phyloP scores from a whole-genome alignment of 2,797 vertebrate genomes.

The Crenuchus spilurus region DNA sequence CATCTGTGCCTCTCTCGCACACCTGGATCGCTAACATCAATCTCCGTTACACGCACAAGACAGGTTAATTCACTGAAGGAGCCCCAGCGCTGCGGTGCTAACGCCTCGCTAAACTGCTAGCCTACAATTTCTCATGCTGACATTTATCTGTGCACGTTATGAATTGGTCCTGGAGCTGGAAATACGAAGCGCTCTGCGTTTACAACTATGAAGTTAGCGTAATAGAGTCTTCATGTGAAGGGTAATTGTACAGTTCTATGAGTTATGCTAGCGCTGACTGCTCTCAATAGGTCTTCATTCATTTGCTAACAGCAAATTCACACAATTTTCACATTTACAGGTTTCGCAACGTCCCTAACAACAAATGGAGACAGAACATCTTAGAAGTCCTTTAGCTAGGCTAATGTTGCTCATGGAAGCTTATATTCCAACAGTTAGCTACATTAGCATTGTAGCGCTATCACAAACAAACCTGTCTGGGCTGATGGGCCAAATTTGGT shows the following conservation, averaged over 20 bases:
- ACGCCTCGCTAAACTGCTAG: not conserved
- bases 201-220: not conserved
- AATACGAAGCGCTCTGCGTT: not conserved
- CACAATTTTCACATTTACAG: no score
- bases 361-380: no score
- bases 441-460: no score
- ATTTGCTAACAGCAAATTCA: no score
- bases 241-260: no score
- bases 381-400: no score
- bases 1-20: slow-evolving; percentile 29
- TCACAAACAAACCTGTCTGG: no score
- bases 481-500: no score
- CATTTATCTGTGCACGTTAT: slow-evolving; percentile 9
- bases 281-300: no score
- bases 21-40: slow-evolving; percentile 52
- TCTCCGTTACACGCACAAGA: slow-evolving; percentile 42
- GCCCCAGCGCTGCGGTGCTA: not conserved
- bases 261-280: not conserved
- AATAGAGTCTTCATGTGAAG: not conserved
- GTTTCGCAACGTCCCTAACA: no score
- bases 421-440: no score
- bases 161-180: not conserved
- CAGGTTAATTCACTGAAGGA: slow-evolving; percentile 1
- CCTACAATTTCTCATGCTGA: slow-evolving; percentile 2
- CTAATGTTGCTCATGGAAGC: no score